These are phyloP conservation scores for Ficedula albicollis DNA, from an alignment of 2,797 vertebrate genomes.

Conservation along the genomic window DNA sequence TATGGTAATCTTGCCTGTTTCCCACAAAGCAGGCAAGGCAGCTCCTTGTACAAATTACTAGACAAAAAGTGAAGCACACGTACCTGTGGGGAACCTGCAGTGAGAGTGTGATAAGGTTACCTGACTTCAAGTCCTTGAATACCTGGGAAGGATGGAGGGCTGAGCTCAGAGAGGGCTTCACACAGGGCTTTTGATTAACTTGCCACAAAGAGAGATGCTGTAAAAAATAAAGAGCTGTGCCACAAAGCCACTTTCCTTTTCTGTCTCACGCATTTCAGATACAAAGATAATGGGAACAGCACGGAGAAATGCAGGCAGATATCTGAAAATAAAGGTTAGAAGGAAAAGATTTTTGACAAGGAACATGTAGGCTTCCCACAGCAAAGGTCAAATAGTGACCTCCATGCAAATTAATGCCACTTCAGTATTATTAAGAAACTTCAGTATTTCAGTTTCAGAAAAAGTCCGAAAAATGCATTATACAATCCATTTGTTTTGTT, in stretches of 20 bases:
- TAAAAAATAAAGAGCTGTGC: neutral
- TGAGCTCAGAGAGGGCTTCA: neutral
- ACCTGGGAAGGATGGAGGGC: neutral
- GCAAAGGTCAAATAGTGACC: slow-evolving; percentile 19
- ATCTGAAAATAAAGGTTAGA: slow-evolving; percentile 1
- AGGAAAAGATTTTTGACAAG: slow-evolving; percentile 17
- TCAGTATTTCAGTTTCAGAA: neutral
- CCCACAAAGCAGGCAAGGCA: neutral
- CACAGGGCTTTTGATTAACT: slow-evolving; percentile 27
- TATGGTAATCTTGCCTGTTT: neutral
- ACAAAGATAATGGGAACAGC: neutral
- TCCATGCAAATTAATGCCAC: neutral
- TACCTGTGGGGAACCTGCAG: neutral
- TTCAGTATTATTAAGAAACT: neutral
- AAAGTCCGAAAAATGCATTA: neutral
- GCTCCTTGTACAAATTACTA: neutral
- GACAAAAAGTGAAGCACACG: neutral
- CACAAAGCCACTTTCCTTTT: neutral
- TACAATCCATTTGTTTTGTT: neutral
- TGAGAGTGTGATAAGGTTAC: neutral
- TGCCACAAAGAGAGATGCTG: neutral
- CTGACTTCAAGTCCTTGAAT: neutral
- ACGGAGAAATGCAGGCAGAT: neutral
- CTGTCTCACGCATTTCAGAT: neutral
- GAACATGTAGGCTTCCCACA: neutral